Conservation (phyloP, 2,113 vertebrate genomes). For the Gila orcuttii region DNA sequence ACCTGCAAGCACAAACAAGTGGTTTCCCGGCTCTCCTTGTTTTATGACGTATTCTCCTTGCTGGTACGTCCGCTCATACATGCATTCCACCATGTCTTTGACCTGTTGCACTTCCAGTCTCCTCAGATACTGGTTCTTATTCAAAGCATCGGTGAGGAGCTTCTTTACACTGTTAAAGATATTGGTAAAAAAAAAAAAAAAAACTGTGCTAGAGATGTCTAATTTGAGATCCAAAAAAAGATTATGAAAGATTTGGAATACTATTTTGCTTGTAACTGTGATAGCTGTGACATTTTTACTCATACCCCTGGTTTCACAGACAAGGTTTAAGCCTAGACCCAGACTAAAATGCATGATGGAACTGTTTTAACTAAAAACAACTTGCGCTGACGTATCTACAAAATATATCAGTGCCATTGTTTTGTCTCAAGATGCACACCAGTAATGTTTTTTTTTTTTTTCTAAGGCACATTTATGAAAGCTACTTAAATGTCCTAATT, state of each 20-base stretch:
- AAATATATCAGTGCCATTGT: too few species aligned
- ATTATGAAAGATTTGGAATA: background rate
- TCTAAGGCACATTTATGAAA: too few species aligned
- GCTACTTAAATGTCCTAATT: too few species aligned
- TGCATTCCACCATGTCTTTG: constrained; percentile 92
- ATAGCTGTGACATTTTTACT: background rate
- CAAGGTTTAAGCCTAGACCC: too few species aligned
- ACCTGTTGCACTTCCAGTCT: constrained; percentile 88
- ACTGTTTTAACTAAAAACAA: too few species aligned
- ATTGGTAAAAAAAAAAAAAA: background rate
- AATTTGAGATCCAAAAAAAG: background rate
- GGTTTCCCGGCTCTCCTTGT: constrained; percentile 88
- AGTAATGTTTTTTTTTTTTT: too few species aligned
- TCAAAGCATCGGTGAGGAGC: constrained; percentile 86
- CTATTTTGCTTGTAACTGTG: background rate
- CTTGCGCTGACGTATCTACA: too few species aligned
- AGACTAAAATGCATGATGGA: too few species aligned
- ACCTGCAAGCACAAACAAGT: constrained; percentile 93
- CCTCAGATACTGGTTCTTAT: constrained; percentile 91
- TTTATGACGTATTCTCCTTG: constrained; percentile 85
- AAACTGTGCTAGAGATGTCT: background rate
- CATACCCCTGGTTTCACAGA: too few species aligned
- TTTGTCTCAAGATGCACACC: too few species aligned
- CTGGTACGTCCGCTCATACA: constrained; percentile 88
- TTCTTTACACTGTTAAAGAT: constrained; percentile 83